These are phyloP conservation scores for Aphidius gifuensis DNA, from an alignment of 1,140 invertebrate genomes.

Conservation along the genomic window DNA sequence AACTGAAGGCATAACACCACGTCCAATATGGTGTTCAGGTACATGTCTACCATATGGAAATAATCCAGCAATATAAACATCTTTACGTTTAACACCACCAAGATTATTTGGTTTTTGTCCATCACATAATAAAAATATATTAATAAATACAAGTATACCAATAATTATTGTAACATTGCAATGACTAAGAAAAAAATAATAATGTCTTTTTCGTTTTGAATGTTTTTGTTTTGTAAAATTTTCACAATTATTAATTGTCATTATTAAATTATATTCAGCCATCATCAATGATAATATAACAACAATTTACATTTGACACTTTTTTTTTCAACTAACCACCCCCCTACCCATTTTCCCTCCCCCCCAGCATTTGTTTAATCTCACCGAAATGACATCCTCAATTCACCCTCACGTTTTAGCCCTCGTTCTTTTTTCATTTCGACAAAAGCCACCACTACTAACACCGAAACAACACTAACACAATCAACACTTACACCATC, in stretches of 20 bases:
- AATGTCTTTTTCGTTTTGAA: neutral
- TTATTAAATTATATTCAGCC: conserved; percentile 5
- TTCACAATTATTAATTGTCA: conserved; percentile 11
- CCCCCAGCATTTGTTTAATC: conserved; percentile 19
- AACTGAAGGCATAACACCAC: conserved; percentile 90
- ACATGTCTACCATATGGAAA: conserved; percentile 82
- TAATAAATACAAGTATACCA: conserved; percentile 35
- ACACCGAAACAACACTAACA: neutral
- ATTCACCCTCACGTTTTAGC: conserved; percentile 8
- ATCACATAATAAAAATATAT: conserved; percentile 34
- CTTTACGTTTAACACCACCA: conserved; percentile 57
- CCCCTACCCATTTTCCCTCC: conserved; percentile 17
- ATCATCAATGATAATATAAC: neutral
- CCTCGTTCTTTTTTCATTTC: conserved; percentile 25
- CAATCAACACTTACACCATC: neutral
- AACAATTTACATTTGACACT: neutral
- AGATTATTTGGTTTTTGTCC: conserved; percentile 60
- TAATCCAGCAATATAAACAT: conserved; percentile 89
- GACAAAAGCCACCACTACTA: neutral
- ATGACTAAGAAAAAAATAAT: conserved; percentile 20
- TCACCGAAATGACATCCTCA: conserved; percentile 25
- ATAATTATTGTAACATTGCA: conserved; percentile 26
- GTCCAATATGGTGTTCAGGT: conserved; percentile 63
- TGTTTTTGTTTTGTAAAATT: neutral
- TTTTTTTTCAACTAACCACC: neutral